Conservation (phyloP, 2,113 vertebrate genomes). For the Ameiurus melas region DNA sequence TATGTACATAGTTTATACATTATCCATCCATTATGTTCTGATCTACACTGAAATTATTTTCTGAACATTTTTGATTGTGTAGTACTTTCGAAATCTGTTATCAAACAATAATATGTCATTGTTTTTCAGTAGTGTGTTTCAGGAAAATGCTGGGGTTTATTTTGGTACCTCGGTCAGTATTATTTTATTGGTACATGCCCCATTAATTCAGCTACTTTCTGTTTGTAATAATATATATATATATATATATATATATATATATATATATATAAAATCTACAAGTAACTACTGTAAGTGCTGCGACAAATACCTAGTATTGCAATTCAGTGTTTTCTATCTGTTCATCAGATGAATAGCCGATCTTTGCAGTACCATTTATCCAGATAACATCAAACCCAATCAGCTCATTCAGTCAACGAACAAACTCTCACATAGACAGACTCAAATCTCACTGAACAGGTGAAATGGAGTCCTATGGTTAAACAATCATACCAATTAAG, state of each 20-base stretch:
- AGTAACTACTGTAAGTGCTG: background rate
- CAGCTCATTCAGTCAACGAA: slow-evolving; percentile 6
- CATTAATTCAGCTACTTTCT: background rate
- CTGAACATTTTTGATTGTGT: background rate
- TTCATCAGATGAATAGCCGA: background rate
- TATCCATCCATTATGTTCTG: background rate
- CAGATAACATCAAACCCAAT: slow-evolving; percentile 30
- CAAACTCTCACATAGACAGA: slow-evolving; percentile 32
- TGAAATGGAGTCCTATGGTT: slow-evolving; percentile 71
- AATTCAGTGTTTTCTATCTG: background rate
- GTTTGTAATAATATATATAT: too few relatives aligned
- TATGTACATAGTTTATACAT: too few relatives aligned
- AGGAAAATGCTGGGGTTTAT: background rate
- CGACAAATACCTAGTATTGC: background rate
- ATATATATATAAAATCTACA: too few relatives aligned
- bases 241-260: too few relatives aligned
- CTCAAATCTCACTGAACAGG: slow-evolving; percentile 62
- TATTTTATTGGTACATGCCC: background rate
- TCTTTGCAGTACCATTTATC: slow-evolving; percentile 2
- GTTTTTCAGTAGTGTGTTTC: background rate
- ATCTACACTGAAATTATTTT: background rate
- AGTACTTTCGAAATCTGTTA: background rate
- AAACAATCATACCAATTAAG: slow-evolving; percentile 73
- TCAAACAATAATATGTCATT: background rate
- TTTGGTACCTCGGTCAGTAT: background rate